Evolutionary conservation across 2,113 vertebrate species (phyloP).

Genomic region (Formicarius rufipectus): DNA sequence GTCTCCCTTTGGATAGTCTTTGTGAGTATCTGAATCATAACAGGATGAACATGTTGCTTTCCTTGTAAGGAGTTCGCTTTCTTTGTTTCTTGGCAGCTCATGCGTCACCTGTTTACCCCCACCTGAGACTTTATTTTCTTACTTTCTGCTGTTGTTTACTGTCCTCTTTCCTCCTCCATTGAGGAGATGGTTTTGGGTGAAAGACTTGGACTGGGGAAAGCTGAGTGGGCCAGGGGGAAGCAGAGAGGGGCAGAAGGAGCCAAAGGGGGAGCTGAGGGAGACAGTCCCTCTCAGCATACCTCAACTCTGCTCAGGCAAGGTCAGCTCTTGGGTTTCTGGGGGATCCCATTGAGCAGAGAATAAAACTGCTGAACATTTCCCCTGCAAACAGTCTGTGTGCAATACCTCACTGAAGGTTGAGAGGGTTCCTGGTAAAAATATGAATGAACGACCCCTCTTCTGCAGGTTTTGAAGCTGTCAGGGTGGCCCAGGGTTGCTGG

Average conservation of each 20-base stretch:
- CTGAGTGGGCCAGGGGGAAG: background rate
- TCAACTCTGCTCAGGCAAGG: background rate
- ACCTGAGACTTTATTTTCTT: background rate
- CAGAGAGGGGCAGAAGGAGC: background rate
- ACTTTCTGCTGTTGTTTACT: background rate
- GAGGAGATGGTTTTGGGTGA: background rate
- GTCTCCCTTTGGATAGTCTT: background rate
- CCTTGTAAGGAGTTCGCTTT: background rate
- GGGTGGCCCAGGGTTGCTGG: background rate
- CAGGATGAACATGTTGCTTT: background rate
- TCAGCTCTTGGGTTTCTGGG: background rate
- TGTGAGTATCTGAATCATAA: background rate
- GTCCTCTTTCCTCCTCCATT: background rate
- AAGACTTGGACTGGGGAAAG: background rate
- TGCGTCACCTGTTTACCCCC: background rate
- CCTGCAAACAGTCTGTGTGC: background rate
- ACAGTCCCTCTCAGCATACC: background rate
- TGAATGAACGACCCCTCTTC: rapidly evolving
- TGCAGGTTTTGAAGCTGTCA: background rate
- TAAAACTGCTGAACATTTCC: background rate
- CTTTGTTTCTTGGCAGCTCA: background rate
- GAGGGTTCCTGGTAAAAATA: background rate
- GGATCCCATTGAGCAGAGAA: background rate
- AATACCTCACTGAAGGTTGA: background rate
- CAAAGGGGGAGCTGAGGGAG: background rate